Percentiles rank a stretch among this genome's conserved stretches.
These are phyloP conservation scores for Paraplagusia blochii DNA, from an alignment of 2,113 vertebrate species.

Conservation along the genomic window DNA sequence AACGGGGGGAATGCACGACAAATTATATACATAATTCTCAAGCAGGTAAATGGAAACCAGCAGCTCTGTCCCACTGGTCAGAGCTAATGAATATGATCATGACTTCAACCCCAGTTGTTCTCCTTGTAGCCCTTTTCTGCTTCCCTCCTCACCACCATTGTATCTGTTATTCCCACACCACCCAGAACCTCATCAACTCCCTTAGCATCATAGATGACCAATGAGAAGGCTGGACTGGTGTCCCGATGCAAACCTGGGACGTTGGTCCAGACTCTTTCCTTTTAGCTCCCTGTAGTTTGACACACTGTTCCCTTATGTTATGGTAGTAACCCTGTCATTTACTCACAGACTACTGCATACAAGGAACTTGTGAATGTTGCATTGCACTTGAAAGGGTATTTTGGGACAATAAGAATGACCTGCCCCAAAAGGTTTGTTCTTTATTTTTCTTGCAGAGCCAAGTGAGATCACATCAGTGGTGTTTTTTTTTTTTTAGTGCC, in stretches of 20 bases:
- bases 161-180: slow-evolving; percentile 19
- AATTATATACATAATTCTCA: slow-evolving; percentile 81
- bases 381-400: too few relatives aligned
- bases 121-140: slow-evolving; percentile 33
- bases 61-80: slow-evolving; percentile 44
- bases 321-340: background rate
- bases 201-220: background rate
- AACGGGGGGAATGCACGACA: slow-evolving; percentile 81
- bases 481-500: too few relatives aligned
- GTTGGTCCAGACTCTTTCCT: background rate
- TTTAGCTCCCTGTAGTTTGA: slow-evolving; percentile 4
- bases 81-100: slow-evolving; percentile 34
- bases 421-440: too few relatives aligned
- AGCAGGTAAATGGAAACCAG: slow-evolving; percentile 76
- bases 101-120: slow-evolving; percentile 18
- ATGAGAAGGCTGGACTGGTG: background rate
- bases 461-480: too few relatives aligned
- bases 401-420: too few relatives aligned
- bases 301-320: slow-evolving; percentile 16
- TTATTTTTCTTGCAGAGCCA: too few relatives aligned
- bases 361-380: too few relatives aligned
- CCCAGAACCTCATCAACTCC: slow-evolving; percentile 36
- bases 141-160: slow-evolving; percentile 45
- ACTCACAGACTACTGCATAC: background rate
- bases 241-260: background rate